These are phyloP conservation scores for Ailuropoda melanoleuca DNA, from an alignment of 2,113 vertebrate genomes.

Conservation along the genomic window DNA sequence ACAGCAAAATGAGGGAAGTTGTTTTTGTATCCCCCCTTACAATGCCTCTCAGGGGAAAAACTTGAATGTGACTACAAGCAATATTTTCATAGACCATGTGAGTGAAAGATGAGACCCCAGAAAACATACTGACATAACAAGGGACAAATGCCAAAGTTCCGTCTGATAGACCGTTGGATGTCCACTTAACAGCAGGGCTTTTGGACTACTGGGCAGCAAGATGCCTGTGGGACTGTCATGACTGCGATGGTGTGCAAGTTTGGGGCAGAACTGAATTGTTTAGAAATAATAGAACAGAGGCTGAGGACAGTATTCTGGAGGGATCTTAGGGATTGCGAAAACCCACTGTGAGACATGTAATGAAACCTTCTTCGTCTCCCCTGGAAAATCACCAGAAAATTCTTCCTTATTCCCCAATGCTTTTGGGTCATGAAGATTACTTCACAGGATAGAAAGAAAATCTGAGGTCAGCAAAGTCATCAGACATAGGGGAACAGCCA, in stretches of 20 bases:
- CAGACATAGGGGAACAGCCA: not conserved
- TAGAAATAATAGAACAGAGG: not conserved
- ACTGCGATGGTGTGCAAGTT: not conserved
- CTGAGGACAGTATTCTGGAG: not conserved
- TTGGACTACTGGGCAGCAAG: too few relatives aligned
- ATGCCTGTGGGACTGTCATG: not conserved
- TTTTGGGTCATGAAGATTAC: not conserved
- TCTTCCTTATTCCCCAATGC: not conserved
- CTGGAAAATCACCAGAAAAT: slow-evolving; percentile 49
- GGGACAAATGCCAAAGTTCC: not conserved
- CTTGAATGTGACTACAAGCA: not conserved
- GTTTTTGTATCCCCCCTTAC: not conserved
- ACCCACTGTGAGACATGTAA: not conserved
- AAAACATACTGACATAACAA: not conserved
- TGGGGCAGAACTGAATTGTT: not conserved
- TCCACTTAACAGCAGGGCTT: not conserved
- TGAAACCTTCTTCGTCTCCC: not conserved
- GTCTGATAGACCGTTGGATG: not conserved
- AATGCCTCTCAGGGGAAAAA: not conserved
- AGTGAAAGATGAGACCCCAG: not conserved
- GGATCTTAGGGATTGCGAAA: not conserved
- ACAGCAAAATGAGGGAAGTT: not conserved
- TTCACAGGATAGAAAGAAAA: slow-evolving; percentile 3
- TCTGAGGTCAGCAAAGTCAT: not conserved
- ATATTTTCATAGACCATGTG: not conserved